phyloP scores from a whole-genome alignment of 92 coral and sea anemone genomes.

The Metridium senile region DNA sequence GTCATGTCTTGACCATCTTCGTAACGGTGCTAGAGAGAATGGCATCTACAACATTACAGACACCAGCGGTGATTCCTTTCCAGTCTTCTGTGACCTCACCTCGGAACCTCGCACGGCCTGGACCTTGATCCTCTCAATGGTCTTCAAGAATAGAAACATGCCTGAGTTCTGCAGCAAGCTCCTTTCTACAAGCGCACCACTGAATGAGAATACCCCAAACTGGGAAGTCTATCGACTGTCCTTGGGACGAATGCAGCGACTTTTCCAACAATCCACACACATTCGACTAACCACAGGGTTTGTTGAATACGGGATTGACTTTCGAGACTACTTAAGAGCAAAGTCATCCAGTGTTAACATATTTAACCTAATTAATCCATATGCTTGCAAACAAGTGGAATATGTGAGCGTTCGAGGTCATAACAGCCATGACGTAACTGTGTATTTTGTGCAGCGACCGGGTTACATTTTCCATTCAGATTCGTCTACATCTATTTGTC shows the following conservation, averaged over 20 bases:
- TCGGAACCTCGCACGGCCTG: constrained; percentile 7
- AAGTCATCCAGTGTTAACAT: neutral
- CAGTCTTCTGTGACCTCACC: constrained; percentile 23
- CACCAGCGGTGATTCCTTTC: constrained; percentile 20
- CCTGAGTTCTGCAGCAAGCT: neutral
- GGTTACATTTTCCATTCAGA: neutral
- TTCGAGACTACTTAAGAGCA: constrained; percentile 14
- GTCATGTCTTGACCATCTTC: constrained; percentile 14
- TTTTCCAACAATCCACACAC: constrained; percentile 20
- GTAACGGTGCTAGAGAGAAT: constrained; percentile 15
- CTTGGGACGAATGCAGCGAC: constrained; percentile 12
- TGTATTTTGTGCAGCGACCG: neutral
- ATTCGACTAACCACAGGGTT: constrained; percentile 8
- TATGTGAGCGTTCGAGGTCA: neutral
- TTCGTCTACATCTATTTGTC: neutral
- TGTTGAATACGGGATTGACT: neutral
- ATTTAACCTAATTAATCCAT: neutral
- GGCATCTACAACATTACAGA: constrained; percentile 29
- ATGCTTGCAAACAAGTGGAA: constrained; percentile 3
- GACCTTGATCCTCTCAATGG: constrained; percentile 10
- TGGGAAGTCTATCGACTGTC: constrained; percentile 29
- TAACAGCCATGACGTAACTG: neutral
- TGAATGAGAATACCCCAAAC: constrained; percentile 9
- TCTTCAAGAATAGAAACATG: constrained; percentile 3
- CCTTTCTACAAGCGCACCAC: neutral